Conservation (phyloP, 2,888 invertebrate species). For the Drosophila nr. fundita region DNA sequence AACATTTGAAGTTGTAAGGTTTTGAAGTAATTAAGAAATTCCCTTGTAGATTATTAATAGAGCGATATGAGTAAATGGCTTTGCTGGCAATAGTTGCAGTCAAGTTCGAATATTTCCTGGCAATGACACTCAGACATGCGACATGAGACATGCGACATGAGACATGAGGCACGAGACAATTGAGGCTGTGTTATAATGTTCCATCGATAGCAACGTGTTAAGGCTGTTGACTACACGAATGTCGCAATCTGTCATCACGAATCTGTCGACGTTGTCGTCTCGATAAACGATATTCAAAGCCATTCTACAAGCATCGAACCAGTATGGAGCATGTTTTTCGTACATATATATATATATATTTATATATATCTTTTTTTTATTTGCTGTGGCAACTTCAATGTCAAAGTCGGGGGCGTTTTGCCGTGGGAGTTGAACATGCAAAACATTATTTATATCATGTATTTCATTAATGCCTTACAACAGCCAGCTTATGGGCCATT, state of each 20-base stretch:
- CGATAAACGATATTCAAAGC: slow-evolving; percentile 40
- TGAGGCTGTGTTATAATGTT: slow-evolving; percentile 18
- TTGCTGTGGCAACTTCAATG: slow-evolving; percentile 56
- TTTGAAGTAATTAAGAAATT: neutral
- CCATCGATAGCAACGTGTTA: slow-evolving; percentile 29
- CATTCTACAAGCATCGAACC: slow-evolving; percentile 15
- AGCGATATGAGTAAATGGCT: slow-evolving; percentile 5
- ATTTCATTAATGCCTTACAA: slow-evolving; percentile 38
- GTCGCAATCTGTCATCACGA: slow-evolving; percentile 37
- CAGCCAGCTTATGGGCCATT: slow-evolving; percentile 33
- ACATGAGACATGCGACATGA: neutral
- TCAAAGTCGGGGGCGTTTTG: slow-evolving; percentile 69
- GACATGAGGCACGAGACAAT: slow-evolving; percentile 8
- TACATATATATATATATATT: neutral
- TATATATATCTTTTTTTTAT: slow-evolving; percentile 3
- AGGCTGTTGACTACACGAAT: slow-evolving; percentile 3
- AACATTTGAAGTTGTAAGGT: neutral
- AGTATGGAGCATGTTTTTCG: slow-evolving; percentile 23
- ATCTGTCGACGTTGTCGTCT: slow-evolving; percentile 26
- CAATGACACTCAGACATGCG: slow-evolving; percentile 19
- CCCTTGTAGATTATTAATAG: neutral
- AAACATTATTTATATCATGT: slow-evolving; percentile 17
- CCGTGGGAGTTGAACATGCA: slow-evolving; percentile 47
- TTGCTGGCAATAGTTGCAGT: slow-evolving; percentile 5
- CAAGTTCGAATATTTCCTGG: slow-evolving; percentile 21